Percentiles rank a stretch among this genome's conserved stretches.
These are phyloP conservation scores for Corydoras maculifer DNA, from an alignment of 2,113 vertebrate species.

Conservation along the genomic window DNA sequence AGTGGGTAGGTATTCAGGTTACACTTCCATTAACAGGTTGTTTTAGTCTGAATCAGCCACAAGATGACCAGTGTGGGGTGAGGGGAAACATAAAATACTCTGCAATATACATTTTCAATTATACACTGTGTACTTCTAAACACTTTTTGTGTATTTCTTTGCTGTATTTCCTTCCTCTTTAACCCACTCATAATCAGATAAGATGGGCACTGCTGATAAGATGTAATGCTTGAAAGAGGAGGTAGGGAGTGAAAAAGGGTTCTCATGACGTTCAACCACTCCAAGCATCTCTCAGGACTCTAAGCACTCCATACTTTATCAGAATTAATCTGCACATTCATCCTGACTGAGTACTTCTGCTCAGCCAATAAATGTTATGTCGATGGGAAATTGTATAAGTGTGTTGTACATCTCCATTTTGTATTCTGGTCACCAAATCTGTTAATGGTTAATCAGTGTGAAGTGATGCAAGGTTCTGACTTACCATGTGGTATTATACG, in stretches of 20 bases:
- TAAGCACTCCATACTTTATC: background rate
- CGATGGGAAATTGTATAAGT: no score
- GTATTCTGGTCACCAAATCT: background rate
- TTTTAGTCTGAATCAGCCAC: background rate
- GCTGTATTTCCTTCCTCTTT: conserved; percentile 5
- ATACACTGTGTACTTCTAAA: background rate
- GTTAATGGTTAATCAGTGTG: no score
- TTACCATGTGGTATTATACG: no score
- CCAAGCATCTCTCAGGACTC: conserved; percentile 13
- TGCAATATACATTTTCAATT: conserved; percentile 37
- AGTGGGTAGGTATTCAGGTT: no score
- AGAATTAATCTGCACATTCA: conserved; percentile 3
- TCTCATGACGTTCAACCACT: conserved; percentile 15
- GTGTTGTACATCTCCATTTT: background rate
- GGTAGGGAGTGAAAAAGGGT: conserved; percentile 16
- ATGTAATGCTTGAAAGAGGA: conserved; percentile 27
- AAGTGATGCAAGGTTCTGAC: no score
- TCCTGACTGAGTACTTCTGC: background rate
- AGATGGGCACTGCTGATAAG: conserved; percentile 39
- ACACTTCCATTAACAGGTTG: no score
- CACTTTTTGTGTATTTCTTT: conserved; percentile 4
- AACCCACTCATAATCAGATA: conserved; percentile 39
- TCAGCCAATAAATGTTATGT: background rate
- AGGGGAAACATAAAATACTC: conserved; percentile 36
- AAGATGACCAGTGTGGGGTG: background rate